Evolutionary conservation across 2,113 vertebrate genomes (phyloP).

Genomic region (Sorex araneus): DNA sequence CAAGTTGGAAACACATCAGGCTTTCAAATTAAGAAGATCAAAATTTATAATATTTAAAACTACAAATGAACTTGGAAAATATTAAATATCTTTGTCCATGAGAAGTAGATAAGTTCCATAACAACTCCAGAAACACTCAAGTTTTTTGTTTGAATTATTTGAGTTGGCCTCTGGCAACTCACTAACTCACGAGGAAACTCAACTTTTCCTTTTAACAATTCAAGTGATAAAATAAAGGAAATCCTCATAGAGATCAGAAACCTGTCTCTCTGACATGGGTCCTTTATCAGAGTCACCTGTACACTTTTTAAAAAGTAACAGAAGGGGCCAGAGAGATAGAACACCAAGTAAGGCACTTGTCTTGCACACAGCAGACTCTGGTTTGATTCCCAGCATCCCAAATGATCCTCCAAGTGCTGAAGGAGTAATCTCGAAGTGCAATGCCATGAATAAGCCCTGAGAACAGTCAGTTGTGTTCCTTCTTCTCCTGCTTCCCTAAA

Average conservation of each 20-base stretch:
- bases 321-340: no score
- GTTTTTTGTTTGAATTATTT: background rate
- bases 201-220: background rate
- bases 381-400: no score
- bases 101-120: background rate
- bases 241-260: background rate
- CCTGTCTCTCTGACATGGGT: background rate
- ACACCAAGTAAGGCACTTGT: no score
- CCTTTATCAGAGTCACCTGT: no score
- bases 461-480: no score
- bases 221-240: conserved; percentile 7
- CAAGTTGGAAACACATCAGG: background rate
- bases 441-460: no score
- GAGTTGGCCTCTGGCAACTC: background rate
- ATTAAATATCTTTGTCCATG: background rate
- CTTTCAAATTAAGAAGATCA: conserved; percentile 28
- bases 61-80: background rate
- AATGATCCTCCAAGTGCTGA: no score
- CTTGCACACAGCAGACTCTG: no score
- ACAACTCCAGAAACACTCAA: background rate
- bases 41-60: background rate
- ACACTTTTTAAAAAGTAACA: no score
- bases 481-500: no score
- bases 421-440: no score
- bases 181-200: background rate